Base-by-base conservation (phyloP, 35 echinoderm and acorn worm genomes). In the Anneissia japonica region DNA sequence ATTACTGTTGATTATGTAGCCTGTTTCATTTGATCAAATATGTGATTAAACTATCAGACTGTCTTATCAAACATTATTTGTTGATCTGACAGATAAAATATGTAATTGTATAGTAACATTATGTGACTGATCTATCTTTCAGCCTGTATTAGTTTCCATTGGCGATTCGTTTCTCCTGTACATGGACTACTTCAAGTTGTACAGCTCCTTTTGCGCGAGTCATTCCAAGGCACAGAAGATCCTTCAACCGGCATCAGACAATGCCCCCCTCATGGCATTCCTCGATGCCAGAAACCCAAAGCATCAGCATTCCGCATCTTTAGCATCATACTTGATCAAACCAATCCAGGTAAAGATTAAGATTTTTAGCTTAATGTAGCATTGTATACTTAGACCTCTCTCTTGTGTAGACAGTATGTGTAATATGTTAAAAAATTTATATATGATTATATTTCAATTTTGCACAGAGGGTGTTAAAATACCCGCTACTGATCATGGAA, bases 101-200 rank as follows among this genome's bases (percentile, higher is more conserved):
- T n/a, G n/a, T n/a, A n/a, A n/a, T n/a, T n/a, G n/a, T n/a, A n/a
- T n/a, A n/a, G n/a, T n/a, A n/a, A n/a, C n/a, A n/a, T n/a, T n/a
- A n/a, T n/a, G n/a, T n/a, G n/a, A n/a, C n/a, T n/a, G n/a, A n/a
- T 46, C 80, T 55, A 76, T 83, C 0, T 81, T 82, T 21, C 92
- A 99, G 96, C 79, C 87, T 40, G 84, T 99, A 17, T 55, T 99
- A 46, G 91, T 94, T 80, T 91, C 96, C 21, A 77, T 99, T n/a
- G 89, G 96, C 35, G 89, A 89, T 21, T 93, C 92, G 39, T 99
- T 99, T 83, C 87, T 99, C 16, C 94, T 82, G 81, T 94, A 99
- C 89, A 93, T 99, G 96, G 96, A 99, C 35, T 89, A 99, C 84
- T 99, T 99, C 77, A 99, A 99, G 81, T 84, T 99, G 32, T 99